Percentiles rank a stretch among this genome's conserved stretches.
phyloP scores from a whole-genome alignment of 2,113 vertebrate genomes.

The Ahaetulla prasina region DNA sequence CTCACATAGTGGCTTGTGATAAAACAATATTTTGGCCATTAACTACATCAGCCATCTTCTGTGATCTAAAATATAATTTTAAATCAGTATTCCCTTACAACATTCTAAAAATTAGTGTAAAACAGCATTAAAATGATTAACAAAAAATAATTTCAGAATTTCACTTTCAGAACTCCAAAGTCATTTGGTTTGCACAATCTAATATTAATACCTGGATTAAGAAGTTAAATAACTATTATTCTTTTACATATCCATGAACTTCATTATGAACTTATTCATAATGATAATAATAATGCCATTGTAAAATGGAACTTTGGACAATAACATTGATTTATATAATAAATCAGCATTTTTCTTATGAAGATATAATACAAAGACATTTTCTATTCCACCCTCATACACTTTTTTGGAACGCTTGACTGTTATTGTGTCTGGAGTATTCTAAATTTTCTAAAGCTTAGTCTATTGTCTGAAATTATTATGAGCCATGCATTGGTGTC shows the following conservation, averaged over 20 bases:
- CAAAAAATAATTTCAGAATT: not conserved
- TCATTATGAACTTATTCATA: not conserved
- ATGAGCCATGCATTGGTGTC: not conserved
- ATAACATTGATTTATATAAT: not conserved
- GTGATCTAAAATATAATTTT: not conserved
- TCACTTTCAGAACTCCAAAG: not conserved
- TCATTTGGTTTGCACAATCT: not conserved
- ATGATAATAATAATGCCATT: not conserved
- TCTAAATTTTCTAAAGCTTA: not conserved
- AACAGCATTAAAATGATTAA: not conserved
- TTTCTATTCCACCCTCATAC: not conserved
- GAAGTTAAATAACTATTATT: not conserved
- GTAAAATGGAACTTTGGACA: not conserved
- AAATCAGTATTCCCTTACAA: not conserved
- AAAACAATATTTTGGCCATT: not conserved
- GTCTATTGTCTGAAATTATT: not conserved
- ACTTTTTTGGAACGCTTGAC: not conserved
- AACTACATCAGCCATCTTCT: not conserved
- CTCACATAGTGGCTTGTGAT: not conserved
- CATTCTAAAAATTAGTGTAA: not conserved
- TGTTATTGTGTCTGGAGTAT: not conserved
- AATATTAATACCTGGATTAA: not conserved
- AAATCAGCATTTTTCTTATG: not conserved
- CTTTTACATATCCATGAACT: not conserved
- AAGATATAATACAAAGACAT: not conserved